phyloP scores from a whole-genome alignment of 2,888 invertebrate species.

The Drosophila aldrichi region DNA sequence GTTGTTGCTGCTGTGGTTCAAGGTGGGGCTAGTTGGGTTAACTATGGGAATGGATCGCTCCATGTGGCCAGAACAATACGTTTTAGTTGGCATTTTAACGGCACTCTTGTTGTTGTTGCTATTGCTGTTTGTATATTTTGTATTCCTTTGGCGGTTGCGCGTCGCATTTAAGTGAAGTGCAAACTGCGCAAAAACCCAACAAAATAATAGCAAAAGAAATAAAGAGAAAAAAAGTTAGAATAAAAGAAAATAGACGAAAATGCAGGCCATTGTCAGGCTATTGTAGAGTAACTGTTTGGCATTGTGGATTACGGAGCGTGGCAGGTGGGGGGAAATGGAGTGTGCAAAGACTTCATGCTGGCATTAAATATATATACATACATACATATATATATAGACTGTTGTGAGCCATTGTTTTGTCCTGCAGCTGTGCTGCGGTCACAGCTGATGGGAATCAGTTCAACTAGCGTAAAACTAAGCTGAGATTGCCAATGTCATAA shows the following conservation, averaged over 20 bases:
- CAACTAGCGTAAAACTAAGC: conserved; percentile 37
- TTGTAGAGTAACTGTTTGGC: conserved; percentile 27
- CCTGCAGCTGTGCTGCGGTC: conserved; percentile 38
- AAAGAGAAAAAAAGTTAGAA: neutral
- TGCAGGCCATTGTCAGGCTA: conserved; percentile 26
- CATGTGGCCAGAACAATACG: conserved; percentile 42
- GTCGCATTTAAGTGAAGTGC: conserved; percentile 72
- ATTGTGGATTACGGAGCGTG: conserved; percentile 34
- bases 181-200: conserved; percentile 52
- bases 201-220: conserved; percentile 6
- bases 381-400: conserved; percentile 72
- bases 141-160: conserved; percentile 58
- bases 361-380: conserved; percentile 64
- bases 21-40: neutral
- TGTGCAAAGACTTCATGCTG: conserved; percentile 1
- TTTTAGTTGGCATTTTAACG: conserved; percentile 45
- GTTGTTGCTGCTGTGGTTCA: neutral
- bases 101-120: neutral
- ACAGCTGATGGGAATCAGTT: conserved; percentile 61
- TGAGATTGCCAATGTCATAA: neutral
- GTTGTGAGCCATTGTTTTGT: conserved; percentile 52
- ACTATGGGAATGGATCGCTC: conserved; percentile 18
- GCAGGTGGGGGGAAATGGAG: conserved; percentile 6
- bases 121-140: conserved; percentile 28
- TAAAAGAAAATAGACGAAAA: neutral